Evolutionary conservation across 1,140 invertebrate genomes (phyloP), one percentile per base, ranked within the genome.

Genomic region (Ceratina japonica): DNA sequence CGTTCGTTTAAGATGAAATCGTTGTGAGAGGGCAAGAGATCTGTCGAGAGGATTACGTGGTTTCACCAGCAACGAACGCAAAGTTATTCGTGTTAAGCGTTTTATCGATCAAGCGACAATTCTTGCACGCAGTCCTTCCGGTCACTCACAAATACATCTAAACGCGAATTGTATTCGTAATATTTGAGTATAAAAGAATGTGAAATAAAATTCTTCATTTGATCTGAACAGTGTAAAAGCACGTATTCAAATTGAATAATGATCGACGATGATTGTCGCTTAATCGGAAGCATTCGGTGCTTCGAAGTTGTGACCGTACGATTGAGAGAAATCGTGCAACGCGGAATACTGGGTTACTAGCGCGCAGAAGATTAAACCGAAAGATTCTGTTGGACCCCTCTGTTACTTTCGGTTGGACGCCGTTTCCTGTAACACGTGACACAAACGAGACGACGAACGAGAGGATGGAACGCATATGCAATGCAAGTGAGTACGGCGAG

Each of bases 51-150:
- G 63, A 49, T n/a, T 31, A 59, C 5, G 31, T 68, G 63, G 63
- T 75, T 59, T 75, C 73, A 74, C 72, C 49, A 58, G 37, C 52
- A 68, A 59, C 63, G 63, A 75, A 75, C 22, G 16, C n/a, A n/a
- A 68, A 49, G 54, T 56, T 68, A 68, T 68, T 75, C 73, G 52
- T 59, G 37, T 75, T 65, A 75, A 63, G n/a, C 7, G 22, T 75
- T 44, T 56, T 22, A 59, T 49, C 18, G 63, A 58, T 75, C 61
- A n/a, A 58, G 16, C 5, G 44, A 7, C 58, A 24, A 66, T 66
- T 31, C 20, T 12, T 10, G 44, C 13, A 18, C 24, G 22, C 2
- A 16, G 5, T 20, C 4, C 20, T 24, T 16, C 7, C 10, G 10
- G 37, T 8, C 37, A 44, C 37, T 44, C 10, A 3, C 5, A 54